Base-by-base conservation (phyloP, 2,797 vertebrate species). In the Ibycter americanus region DNA sequence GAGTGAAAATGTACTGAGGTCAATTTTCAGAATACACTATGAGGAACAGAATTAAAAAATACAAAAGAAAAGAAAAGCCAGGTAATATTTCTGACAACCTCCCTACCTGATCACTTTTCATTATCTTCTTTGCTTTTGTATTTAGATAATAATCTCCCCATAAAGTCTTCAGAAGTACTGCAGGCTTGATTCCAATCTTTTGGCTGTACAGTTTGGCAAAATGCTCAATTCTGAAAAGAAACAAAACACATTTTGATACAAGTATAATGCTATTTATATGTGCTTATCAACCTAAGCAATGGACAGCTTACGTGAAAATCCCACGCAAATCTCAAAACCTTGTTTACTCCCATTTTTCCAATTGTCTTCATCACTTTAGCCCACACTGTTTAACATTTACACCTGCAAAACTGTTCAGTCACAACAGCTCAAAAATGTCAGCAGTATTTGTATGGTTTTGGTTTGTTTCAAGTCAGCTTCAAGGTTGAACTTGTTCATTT, bases 141-240 rank as follows among this genome's bases (percentile, higher is more conserved):
- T 99, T 99, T 85, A 99, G 98, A 93, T 99, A 99, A 96, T 99
- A 99, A 97, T 99, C 99, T 91, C 99, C 99, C 99, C 99, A 99
- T 59, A 99, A 98, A 4, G 99, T 99, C 98, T 99, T 99, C 87
- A 99, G 96, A 84, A 99, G 98, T 65, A 99, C 98, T 38, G 98
- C 98, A 8, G 96, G 87, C 66, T 97, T 99, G 59, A 99, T 99
- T 34, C 99, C 99, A 98, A 99, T 99, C 92, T 98, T 99, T 95
- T 99, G 97, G 97, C 99, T 99, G 97, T 99, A 99, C 87, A 99
- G 98, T 65, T 98, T 95, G 51, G 99, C 99, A 98, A 99, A 99
- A 96, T 99, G 99, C 88, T 98, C 98, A 86, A 99, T 98, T 87
- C 99, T 99, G 90, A 82, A 92, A 98, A 76, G 66, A 93, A 97